Conservation (phyloP, 2,888 invertebrate genomes). For the Globia sparganii region DNA sequence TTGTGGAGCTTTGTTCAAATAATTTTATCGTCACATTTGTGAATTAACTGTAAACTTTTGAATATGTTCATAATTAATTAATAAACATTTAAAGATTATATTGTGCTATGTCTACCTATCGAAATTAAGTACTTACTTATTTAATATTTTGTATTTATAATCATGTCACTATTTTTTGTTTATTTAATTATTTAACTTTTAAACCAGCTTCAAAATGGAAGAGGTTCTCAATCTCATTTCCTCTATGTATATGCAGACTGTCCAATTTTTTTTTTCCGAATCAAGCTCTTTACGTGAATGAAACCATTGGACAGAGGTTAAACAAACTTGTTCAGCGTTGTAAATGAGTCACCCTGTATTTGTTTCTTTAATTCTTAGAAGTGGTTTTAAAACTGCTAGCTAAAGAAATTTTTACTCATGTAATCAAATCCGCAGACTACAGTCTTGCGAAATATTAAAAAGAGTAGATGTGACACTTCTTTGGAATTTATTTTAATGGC, state of each 20-base stretch:
- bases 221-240: neutral
- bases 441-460: constrained; percentile 6
- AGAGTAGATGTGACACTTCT: neutral
- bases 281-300: no score
- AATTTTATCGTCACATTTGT: constrained; percentile 13
- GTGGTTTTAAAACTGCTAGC: neutral
- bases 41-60: constrained; percentile 4
- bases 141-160: neutral
- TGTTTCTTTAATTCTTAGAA: constrained; percentile 18
- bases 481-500: constrained; percentile 25
- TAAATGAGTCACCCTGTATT: neutral
- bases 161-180: neutral
- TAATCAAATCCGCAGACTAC: constrained; percentile 19
- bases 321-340: neutral
- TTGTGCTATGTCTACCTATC: neutral
- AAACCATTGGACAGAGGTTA: neutral
- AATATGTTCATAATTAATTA: neutral
- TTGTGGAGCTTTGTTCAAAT: neutral
- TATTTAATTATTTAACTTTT: neutral
- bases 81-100: neutral
- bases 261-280: neutral
- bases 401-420: constrained; percentile 2
- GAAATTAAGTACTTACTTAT: neutral
- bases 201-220: neutral
- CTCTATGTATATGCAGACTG: neutral